Evolutionary conservation across 64 coral and sea anemone genomes (phyloP).

Genomic region (Montipora foliosa): DNA sequence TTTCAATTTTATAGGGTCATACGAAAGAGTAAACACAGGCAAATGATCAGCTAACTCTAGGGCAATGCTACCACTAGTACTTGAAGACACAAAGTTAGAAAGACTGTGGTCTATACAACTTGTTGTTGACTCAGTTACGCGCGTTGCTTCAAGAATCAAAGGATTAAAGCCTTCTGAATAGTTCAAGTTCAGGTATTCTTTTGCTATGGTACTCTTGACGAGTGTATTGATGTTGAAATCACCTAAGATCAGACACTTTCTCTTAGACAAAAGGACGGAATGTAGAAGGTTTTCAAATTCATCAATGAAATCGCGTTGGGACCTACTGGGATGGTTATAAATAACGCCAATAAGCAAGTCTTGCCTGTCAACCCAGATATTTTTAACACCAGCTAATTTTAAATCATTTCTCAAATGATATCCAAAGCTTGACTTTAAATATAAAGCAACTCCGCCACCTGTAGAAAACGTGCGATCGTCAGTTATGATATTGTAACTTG

Average conservation of each 20-base stretch:
- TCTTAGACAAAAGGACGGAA: background rate
- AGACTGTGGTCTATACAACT: too few relatives aligned
- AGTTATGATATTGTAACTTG: too few relatives aligned
- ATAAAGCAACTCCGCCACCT: background rate
- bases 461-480: too few relatives aligned
- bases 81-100: too few relatives aligned
- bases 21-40: too few relatives aligned
- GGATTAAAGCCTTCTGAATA: background rate
- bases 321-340: background rate
- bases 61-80: too few relatives aligned
- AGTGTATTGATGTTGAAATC: background rate
- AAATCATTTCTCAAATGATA: background rate
- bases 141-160: background rate
- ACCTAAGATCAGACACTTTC: background rate
- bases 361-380: background rate
- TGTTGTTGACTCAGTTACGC: too few relatives aligned
- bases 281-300: background rate
- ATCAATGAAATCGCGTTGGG: background rate
- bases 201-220: background rate
- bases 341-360: background rate
- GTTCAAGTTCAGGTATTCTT: conserved; percentile 12
- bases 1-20: too few relatives aligned
- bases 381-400: background rate
- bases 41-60: too few relatives aligned
- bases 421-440: background rate